These are phyloP conservation scores for Podabrus alpinus DNA, from an alignment of 2,888 invertebrate species.

Conservation along the genomic window DNA sequence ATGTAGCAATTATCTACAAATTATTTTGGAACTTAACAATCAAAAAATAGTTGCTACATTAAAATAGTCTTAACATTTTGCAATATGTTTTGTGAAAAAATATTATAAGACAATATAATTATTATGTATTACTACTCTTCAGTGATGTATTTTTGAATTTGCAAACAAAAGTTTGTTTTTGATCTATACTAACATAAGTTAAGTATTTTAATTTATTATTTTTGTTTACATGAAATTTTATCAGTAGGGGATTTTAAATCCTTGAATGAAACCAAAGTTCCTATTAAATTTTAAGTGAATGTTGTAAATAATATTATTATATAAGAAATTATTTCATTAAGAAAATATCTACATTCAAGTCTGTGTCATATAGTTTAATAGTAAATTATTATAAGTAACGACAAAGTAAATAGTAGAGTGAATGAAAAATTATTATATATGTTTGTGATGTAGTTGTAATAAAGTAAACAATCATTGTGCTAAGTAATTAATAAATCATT, in stretches of 20 bases:
- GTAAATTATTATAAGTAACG: constrained; percentile 23
- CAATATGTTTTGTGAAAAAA: not conserved
- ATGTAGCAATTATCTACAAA: not conserved
- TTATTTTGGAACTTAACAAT: not conserved
- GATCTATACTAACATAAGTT: not conserved
- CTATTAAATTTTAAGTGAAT: constrained; percentile 57
- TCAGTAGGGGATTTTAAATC: constrained; percentile 50
- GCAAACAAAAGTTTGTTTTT: not conserved
- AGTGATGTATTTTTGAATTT: not conserved
- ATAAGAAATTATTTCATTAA: constrained; percentile 14
- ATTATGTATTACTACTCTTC: not conserved
- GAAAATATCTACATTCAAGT: constrained; percentile 31
- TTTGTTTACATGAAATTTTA: constrained; percentile 34
- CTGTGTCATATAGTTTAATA: constrained; percentile 40
- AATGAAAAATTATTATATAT: constrained; percentile 50
- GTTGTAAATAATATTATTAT: constrained; percentile 27
- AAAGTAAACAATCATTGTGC: constrained; percentile 51
- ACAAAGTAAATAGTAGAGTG: constrained; percentile 40
- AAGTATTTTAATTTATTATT: constrained; percentile 15
- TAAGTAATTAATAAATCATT: constrained; percentile 33
- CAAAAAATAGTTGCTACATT: not conserved
- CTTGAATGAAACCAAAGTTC: constrained; percentile 66
- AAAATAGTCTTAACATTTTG: not conserved
- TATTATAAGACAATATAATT: not conserved
- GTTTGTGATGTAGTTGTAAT: constrained; percentile 55